Evolutionary conservation across 2,797 vertebrate genomes (phyloP), one percentile per base, ranked within the genome.

Genomic region (Premnoplex brunnescens): DNA sequence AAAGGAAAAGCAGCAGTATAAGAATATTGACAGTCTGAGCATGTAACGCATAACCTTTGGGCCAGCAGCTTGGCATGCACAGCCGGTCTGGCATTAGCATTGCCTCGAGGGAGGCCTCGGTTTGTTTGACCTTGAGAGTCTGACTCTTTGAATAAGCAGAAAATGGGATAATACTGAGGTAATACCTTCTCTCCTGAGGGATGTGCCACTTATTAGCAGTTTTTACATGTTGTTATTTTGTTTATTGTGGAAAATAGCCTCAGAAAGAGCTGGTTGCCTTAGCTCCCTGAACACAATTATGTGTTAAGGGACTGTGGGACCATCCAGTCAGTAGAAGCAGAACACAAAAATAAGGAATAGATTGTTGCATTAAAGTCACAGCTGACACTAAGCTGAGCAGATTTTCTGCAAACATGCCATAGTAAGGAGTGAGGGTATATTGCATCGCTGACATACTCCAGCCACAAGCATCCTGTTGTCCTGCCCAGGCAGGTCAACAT

Each of bases 191-290:
- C 91, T 96, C 93, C 71, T 73, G 81, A 93, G 88, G 18, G 59
- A 93, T 27, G 26, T 55, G 32, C 32, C 27, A 6, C 86, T 84
- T 91, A 96, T 88, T 89, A 94, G 55, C 67, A 75, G 85, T 67
- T 69, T 89, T 93, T 72, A 43, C 67, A 22, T 27, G 72, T n/a
- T 56, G 58, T n/a, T 92, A 20, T 88, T 97, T 93, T 88, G 82
- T 94, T 97, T 93, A 72, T 66, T 21, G 15, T 75, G 88, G 92
- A 93, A 95, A 97, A 95, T 28, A 91, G 54, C 59, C 77, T 74
- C 36, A 48, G 87, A 91, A 88, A 83, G 52, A 79, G 21, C 82
- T 75, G 62, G 20, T 48, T 86, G 59, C 63, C 69, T 95, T 72
- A 76, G 49, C 41, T 94, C 78, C 64, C 75, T 92, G 88, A 81